Base-by-base conservation (phyloP, 2,113 vertebrate genomes). In the Istiophorus platypterus region DNA sequence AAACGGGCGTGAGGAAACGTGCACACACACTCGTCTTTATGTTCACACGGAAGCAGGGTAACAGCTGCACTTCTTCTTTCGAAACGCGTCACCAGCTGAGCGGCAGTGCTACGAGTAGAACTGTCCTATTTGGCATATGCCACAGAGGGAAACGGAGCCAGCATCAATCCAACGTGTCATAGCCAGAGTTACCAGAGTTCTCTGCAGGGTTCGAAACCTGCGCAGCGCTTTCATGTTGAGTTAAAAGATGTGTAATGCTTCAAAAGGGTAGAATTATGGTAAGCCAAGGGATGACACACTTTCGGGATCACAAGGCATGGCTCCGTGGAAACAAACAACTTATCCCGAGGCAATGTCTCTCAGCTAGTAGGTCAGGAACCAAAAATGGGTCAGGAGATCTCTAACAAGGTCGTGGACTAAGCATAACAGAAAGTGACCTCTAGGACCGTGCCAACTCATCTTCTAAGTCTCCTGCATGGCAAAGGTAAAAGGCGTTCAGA, bases 21-120 rank as follows among this genome's bases (percentile, higher is more conserved):
- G 63, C 72, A 56, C 56, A 61, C 31, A 82, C 3, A 24, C n/a
- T n/a, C 1, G 26, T 22, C 59, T 62, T 68, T 2, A 45, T 65
- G 24, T 74, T 41, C 41, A 81, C 58, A 41, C 7, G 4, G 34
- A 84, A 52, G 45, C 58, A 56, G 63, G 65, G 14, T 1, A 79
- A 61, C 80, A 86, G 82, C 83, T 86, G 89, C 79, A 47, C 77
- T 77, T 72, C 62, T 52, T 7, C 54, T 76, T 76, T 62, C 77
- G 24, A 6, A 84, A 27, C 47, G 41, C 39, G 57, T 81, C 8
- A 4, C 61, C 54, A 57, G 41, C 29, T 37, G 20, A 73, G 34
- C 57, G 20, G 15, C 76, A 49, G 59, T 11, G 51, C 24, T 49
- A 63, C 37, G 41, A 37, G 63, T 77, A 68, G 77, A 78, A 62